These are phyloP conservation scores for Pyrocoelia pectoralis DNA, from an alignment of 2,888 invertebrate genomes.

Conservation along the genomic window DNA sequence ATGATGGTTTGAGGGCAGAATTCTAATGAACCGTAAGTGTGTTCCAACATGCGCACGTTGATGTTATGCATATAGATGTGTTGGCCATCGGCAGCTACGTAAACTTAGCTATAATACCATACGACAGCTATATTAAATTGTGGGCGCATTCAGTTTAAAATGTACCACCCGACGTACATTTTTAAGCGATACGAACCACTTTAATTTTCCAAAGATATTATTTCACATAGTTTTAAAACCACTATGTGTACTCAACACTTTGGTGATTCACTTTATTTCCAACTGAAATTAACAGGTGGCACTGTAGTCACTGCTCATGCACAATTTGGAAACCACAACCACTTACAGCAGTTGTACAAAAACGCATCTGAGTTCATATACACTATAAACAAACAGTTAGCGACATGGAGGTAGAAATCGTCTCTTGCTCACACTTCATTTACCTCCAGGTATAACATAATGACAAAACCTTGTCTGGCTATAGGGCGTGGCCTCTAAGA, in stretches of 20 bases:
- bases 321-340: no score
- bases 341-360: no score
- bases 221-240: conserved; percentile 38
- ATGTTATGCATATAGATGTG: conserved; percentile 90
- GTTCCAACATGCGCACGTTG: conserved; percentile 88
- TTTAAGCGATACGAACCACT: conserved; percentile 9
- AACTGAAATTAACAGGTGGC: no score
- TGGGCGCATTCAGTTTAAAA: not conserved
- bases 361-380: no score
- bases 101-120: conserved; percentile 32
- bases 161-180: not conserved
- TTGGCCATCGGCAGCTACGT: conserved; percentile 87
- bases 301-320: no score
- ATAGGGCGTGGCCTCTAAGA: no score
- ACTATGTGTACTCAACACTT: conserved; percentile 49
- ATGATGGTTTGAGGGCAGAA: conserved; percentile 76
- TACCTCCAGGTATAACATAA: no score
- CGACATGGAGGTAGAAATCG: no score
- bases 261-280: no score
- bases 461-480: no score
- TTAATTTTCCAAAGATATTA: conserved; percentile 43
- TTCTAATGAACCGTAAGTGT: conserved; percentile 84
- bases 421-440: no score
- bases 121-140: not conserved
- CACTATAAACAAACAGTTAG: no score